These are phyloP conservation scores for Drosophila neonasuta DNA, from an alignment of 2,888 invertebrate species.

Conservation along the genomic window DNA sequence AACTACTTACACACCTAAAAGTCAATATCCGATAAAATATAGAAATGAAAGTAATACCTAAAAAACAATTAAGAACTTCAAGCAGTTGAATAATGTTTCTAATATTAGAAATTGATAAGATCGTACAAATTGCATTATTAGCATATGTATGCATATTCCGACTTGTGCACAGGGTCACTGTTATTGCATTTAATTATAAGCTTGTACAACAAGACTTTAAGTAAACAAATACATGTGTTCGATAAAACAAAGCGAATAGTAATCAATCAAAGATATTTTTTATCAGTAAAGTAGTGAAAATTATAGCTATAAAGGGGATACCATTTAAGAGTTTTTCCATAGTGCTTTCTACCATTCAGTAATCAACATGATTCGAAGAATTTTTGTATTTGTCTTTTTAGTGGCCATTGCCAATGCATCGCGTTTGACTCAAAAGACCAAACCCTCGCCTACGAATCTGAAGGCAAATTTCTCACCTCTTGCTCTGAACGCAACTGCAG, in stretches of 20 bases:
- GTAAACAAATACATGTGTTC: background rate
- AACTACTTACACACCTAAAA: no score
- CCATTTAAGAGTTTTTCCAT: background rate
- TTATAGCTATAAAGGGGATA: constrained; percentile 20
- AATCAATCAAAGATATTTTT: constrained; percentile 20
- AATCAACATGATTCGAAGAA: constrained; percentile 49
- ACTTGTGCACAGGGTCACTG: background rate
- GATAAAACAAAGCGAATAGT: constrained; percentile 4
- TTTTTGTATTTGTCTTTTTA: constrained; percentile 47
- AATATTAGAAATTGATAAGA: background rate
- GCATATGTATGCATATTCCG: background rate
- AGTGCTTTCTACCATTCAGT: constrained; percentile 7
- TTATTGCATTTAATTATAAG: background rate
- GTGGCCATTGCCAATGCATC: constrained; percentile 26
- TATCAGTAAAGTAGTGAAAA: constrained; percentile 21
- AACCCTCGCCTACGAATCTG: no score
- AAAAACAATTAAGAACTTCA: no score
- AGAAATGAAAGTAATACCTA: no score
- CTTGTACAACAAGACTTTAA: background rate
- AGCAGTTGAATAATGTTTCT: background rate
- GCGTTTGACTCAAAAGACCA: no score
- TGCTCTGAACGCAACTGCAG: constrained; percentile 17
- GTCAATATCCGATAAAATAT: no score
- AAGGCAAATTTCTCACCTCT: background rate
- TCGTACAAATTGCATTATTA: background rate